phyloP scores from a whole-genome alignment of 2,113 vertebrate species.

The Tetrax tetrax region DNA sequence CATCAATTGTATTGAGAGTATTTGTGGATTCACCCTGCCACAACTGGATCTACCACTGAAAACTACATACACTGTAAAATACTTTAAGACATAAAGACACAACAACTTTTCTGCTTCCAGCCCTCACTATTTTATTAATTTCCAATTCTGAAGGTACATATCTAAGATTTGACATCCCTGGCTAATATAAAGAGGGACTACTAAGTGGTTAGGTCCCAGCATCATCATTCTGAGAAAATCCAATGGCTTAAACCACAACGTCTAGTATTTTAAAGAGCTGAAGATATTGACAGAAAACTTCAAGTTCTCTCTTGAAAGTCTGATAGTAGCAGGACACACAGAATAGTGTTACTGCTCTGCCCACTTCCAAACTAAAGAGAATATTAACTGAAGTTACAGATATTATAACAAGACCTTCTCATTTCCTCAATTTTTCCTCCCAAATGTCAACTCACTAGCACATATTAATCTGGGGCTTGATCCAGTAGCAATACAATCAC shows the following conservation, averaged over 20 bases:
- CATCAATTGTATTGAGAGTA: background rate
- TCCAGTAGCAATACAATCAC: background rate
- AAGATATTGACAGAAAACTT: background rate
- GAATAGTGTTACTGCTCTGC: background rate
- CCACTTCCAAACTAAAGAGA: background rate
- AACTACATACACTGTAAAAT: background rate
- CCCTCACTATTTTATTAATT: background rate
- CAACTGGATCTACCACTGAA: background rate
- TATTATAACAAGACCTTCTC: background rate
- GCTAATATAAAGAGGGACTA: background rate
- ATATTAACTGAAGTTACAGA: background rate
- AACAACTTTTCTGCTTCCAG: background rate
- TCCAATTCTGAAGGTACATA: background rate
- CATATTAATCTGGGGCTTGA: background rate
- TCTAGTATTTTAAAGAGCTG: background rate
- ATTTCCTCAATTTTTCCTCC: background rate
- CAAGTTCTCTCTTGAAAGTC: background rate
- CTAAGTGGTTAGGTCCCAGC: background rate
- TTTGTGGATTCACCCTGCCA: background rate
- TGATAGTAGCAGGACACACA: background rate
- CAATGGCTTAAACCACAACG: background rate
- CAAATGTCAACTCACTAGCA: background rate
- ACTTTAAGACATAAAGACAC: background rate
- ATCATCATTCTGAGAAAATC: background rate
- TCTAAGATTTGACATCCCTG: background rate